Percentiles rank a stretch among this genome's conserved stretches.
Conservation (phyloP, 2,797 vertebrate species). For the Myiotriccus ornatus region DNA sequence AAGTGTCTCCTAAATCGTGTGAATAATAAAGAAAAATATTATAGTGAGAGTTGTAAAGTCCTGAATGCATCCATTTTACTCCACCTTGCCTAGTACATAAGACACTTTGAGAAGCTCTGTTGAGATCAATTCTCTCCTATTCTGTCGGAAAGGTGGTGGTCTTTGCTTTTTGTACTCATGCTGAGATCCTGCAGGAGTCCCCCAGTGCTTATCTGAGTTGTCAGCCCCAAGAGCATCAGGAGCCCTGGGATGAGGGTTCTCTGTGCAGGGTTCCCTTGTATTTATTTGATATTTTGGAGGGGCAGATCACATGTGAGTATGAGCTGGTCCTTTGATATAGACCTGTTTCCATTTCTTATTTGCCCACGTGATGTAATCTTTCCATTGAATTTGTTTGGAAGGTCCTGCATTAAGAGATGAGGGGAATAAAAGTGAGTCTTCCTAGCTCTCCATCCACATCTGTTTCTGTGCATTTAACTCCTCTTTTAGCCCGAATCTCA, state of each 20-base stretch:
- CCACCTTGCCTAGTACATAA: not conserved
- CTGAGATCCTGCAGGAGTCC: not conserved
- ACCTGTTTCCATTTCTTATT: not conserved
- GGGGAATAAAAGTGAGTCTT: not conserved
- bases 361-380: accelerated
- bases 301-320: not conserved
- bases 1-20: not conserved
- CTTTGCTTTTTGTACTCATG: accelerated
- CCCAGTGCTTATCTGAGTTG: not conserved
- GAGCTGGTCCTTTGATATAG: not conserved
- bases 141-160: not conserved
- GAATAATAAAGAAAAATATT: not conserved
- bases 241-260: not conserved
- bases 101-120: not conserved
- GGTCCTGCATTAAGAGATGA: not conserved
- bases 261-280: not conserved
- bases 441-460: not conserved
- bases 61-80: not conserved
- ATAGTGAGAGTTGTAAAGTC: not conserved
- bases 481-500: not conserved
- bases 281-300: not conserved
- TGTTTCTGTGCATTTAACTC: not conserved
- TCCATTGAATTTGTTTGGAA: not conserved
- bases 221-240: not conserved
- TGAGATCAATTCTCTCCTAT: not conserved